A percentile compares a stretch with the other conserved stretches of the same genome.
phyloP scores from a whole-genome alignment of 1,140 invertebrate genomes.

The Drosophila sproati region DNA sequence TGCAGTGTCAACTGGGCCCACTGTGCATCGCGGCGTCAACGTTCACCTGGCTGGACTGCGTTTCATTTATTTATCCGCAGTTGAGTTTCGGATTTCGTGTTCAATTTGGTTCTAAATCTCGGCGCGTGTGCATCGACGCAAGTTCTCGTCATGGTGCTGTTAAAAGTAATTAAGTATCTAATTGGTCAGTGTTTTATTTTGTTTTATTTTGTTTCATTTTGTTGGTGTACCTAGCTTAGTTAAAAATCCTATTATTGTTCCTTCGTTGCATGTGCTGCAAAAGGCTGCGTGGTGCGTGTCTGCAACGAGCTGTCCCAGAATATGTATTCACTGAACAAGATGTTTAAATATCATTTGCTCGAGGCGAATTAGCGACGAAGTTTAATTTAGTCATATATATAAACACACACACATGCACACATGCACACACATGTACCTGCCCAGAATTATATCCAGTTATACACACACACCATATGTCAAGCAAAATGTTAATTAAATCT shows the following conservation, averaged over 20 bases:
- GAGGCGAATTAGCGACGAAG: conserved; percentile 52
- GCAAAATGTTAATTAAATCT: conserved; percentile 53
- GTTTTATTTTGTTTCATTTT: no score
- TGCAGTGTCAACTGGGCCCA: conserved; percentile 33
- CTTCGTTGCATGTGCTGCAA: conserved; percentile 29
- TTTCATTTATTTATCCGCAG: conserved; percentile 72
- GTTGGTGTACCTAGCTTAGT: neutral
- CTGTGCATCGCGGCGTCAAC: conserved; percentile 45
- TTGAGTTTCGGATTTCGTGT: conserved; percentile 61
- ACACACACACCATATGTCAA: neutral
- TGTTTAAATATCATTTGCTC: conserved; percentile 73
- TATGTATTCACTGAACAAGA: conserved; percentile 73
- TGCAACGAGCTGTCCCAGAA: conserved; percentile 77
- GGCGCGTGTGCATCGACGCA: conserved; percentile 71
- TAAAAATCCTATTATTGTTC: conserved; percentile 5
- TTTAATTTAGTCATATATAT: neutral
- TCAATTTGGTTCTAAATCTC: conserved; percentile 83
- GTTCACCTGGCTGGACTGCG: conserved; percentile 45
- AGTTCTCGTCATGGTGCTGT: conserved; percentile 70
- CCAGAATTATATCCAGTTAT: conserved; percentile 8
- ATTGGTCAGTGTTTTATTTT: conserved; percentile 65
- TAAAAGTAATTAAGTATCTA: conserved; percentile 78
- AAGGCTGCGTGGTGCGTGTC: conserved; percentile 65
- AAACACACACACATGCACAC: conserved; percentile 3
- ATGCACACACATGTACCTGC: conserved; percentile 24